Evolutionary conservation across 2,888 invertebrate genomes (phyloP).

Genomic region (Eupelmus urozonus): DNA sequence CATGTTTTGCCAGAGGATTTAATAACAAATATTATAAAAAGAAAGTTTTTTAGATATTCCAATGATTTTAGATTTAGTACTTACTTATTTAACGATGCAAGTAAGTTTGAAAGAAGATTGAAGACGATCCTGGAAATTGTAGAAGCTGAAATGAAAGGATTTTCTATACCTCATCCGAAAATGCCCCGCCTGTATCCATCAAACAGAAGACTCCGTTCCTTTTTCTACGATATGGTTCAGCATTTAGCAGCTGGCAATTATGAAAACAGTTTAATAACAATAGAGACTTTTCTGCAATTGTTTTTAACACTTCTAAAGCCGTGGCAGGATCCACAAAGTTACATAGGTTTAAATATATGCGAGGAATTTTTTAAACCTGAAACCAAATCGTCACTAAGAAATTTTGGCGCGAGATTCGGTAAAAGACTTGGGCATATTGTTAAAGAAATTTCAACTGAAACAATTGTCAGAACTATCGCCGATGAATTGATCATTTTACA

Average conservation of each 20-base stretch:
- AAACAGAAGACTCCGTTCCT: constrained; percentile 21
- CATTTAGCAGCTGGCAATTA: background rate
- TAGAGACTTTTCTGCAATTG: constrained; percentile 23
- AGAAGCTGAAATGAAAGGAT: background rate
- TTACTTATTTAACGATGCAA: constrained; percentile 18
- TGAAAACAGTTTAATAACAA: background rate
- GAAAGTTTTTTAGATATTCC: background rate
- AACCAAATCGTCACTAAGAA: background rate
- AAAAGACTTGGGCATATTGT: background rate
- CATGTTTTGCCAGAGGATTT: background rate
- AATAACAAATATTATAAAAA: constrained; percentile 21
- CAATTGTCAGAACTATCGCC: background rate
- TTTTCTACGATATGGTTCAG: constrained; percentile 9
- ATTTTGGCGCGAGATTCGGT: background rate
- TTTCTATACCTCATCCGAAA: constrained; percentile 39
- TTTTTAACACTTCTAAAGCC: constrained; percentile 13
- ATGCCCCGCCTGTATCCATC: constrained; percentile 24
- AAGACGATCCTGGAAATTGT: constrained; percentile 10
- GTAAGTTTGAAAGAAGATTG: constrained; percentile 33
- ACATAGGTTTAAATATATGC: constrained; percentile 26
- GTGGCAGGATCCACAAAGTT: constrained; percentile 35
- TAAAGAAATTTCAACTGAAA: constrained; percentile 1
- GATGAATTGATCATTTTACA: background rate
- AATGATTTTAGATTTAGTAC: background rate
- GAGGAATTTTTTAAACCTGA: background rate